These are phyloP conservation scores for Alexandromys fortis DNA, from an alignment of 2,113 vertebrate genomes.

Conservation along the genomic window DNA sequence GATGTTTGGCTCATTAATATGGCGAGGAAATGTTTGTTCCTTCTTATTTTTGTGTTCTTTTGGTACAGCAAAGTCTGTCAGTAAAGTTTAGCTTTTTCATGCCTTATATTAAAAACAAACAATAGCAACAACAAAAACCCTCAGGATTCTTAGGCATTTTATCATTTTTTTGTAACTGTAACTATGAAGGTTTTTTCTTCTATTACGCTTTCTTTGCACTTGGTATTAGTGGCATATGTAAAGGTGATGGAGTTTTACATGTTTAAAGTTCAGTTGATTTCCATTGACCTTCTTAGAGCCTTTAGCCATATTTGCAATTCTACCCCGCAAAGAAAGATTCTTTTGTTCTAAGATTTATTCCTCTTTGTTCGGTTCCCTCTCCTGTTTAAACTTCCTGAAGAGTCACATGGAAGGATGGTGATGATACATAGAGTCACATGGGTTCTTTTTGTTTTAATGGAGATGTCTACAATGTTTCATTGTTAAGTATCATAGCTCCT, in stretches of 20 bases:
- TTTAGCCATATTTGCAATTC: constrained; percentile 13
- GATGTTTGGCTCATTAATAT: background rate
- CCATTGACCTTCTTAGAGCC: background rate
- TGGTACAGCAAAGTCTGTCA: background rate
- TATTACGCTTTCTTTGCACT: constrained; percentile 39
- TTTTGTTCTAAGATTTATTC: constrained; percentile 13
- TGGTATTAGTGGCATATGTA: background rate
- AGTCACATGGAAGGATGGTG: background rate
- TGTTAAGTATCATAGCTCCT: background rate
- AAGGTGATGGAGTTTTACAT: background rate
- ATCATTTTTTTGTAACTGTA: background rate
- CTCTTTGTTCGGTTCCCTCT: background rate
- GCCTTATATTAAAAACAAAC: background rate
- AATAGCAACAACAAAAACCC: background rate
- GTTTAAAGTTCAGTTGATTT: constrained; percentile 5
- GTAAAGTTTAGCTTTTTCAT: constrained; percentile 26
- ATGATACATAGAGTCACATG: background rate
- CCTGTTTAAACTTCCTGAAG: background rate
- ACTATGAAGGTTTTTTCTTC: background rate
- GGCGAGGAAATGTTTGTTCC: background rate
- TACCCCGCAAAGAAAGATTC: background rate
- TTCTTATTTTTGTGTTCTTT: background rate
- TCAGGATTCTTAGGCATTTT: constrained; percentile 5
- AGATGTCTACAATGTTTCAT: constrained; percentile 4
- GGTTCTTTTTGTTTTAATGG: constrained; percentile 33